Conservation (phyloP, 2,888 invertebrate species). For the Physocephala rufipes region DNA sequence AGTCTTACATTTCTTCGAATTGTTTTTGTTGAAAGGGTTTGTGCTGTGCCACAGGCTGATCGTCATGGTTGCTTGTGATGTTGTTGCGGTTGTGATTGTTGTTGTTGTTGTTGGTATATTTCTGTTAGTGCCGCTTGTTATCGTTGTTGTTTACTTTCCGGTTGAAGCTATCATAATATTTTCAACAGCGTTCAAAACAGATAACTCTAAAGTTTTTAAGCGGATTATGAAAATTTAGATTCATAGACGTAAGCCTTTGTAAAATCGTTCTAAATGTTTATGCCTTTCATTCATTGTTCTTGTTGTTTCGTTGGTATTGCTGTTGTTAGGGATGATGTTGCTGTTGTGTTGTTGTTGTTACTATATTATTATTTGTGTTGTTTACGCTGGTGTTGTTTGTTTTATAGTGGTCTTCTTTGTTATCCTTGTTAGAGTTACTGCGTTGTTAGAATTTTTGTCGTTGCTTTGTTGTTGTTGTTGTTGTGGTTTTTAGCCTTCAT, state of each 20-base stretch:
- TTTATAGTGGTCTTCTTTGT: no score
- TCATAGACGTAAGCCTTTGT: background rate
- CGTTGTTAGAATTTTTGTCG: background rate
- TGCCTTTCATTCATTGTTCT: no score
- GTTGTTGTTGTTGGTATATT: no score
- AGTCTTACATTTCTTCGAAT: no score
- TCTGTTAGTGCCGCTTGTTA: background rate
- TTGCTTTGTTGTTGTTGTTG: background rate
- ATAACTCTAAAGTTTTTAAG: conserved; percentile 16
- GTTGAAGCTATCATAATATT: conserved; percentile 13
- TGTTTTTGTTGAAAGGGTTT: no score
- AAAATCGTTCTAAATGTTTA: background rate
- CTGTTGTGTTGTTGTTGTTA: conserved; percentile 5
- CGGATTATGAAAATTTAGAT: conserved; percentile 17
- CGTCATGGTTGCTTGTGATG: background rate
- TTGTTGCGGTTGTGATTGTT: background rate
- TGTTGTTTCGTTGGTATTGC: no score
- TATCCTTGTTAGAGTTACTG: background rate
- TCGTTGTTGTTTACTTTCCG: background rate
- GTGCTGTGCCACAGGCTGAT: no score
- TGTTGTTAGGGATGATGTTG: background rate
- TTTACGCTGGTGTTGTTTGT: background rate
- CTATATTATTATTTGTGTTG: background rate
- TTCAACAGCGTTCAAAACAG: background rate
- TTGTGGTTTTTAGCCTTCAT: no score